Evolutionary conservation across 2,797 vertebrate species (phyloP), one percentile per base, ranked within the genome.

Genomic region (Sylvia borin): DNA sequence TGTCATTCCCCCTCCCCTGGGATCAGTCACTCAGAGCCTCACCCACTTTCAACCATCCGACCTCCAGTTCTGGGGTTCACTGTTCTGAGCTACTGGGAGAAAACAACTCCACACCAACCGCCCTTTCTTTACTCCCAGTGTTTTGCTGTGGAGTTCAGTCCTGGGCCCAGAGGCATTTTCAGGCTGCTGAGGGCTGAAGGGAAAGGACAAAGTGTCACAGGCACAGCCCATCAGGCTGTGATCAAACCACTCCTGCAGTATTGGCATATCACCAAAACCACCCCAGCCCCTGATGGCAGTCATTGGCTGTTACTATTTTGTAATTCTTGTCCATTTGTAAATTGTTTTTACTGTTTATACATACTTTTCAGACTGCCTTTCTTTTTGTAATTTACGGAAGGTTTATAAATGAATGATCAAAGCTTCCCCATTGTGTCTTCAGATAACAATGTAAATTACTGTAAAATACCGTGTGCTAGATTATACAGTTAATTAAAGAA

Each of bases 291-390:
- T 43, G 96, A 96, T 96, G 97, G 96, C 97, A 96, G 96, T 96
- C 85, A 96, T 94, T 95, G 97, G 96, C 84, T 98, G 98, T 98
- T 98, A 98, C 98, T 98, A 96, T 99, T 99, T 99, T 99, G 98
- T 99, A 99, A 98, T 98, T 99, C 97, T 95, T 98, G 98, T 99
- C 99, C 99, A 99, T 99, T 99, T 99, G 99, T 99, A 99, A 99
- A 98, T 99, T 99, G 98, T 99, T 99, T 99, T 99, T 99, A 99
- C 99, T 99, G 99, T 99, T 99, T 99, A 98, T 99, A 99, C 99
- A 99, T 99, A 98, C 99, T 99, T 99, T 99, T 99, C 98, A 99
- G 98, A 99, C 98, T 99, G 99, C 99, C 99, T 99, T 99, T 99
- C 97, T 98, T 99, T 97, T 99, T 99, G 99, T 99, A 99, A 98